Percentiles rank a stretch among this genome's conserved stretches.
Conservation (phyloP, 1,140 invertebrate genomes). For the Harpegnathos saltator region DNA sequence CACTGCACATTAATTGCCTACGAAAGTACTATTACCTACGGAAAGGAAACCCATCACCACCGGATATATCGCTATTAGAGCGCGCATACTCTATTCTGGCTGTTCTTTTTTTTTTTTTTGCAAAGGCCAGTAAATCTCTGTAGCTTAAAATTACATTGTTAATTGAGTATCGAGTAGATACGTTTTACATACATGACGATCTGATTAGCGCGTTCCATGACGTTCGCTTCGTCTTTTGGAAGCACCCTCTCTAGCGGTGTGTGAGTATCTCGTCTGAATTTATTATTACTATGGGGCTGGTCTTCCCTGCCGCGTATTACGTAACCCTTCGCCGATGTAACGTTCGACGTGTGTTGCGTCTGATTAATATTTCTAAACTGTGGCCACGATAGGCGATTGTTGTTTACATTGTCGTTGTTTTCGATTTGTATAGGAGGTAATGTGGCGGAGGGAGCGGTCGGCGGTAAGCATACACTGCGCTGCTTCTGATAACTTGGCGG, state of each 20-base stretch:
- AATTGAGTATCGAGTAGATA: conserved; percentile 65
- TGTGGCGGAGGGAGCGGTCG: conserved; percentile 77
- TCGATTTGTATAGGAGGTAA: conserved; percentile 83
- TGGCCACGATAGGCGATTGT: conserved; percentile 86
- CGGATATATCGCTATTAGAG: conserved; percentile 68
- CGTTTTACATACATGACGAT: conserved; percentile 92
- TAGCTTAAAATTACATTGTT: conserved; percentile 73
- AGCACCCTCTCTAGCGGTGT: conserved; percentile 86
- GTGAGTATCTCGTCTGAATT: conserved; percentile 84
- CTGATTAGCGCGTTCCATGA: conserved; percentile 93
- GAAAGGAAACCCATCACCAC: conserved; percentile 71
- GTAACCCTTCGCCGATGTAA: conserved; percentile 81
- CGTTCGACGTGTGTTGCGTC: conserved; percentile 81
- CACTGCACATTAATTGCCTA: conserved; percentile 68
- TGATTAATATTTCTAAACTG: conserved; percentile 86
- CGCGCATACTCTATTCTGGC: conserved; percentile 64
- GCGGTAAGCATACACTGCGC: conserved; percentile 82
- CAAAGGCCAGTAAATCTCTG: conserved; percentile 58
- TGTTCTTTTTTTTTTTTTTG: neutral
- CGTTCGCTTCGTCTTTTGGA: conserved; percentile 90
- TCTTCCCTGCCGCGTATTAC: conserved; percentile 82
- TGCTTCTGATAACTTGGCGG: conserved; percentile 85
- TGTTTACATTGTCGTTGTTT: conserved; percentile 85
- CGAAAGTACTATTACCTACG: conserved; percentile 71
- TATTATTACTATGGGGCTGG: conserved; percentile 84